Evolutionary conservation across 2,888 invertebrate species (phyloP).

Genomic region (Tridacna crocea): DNA sequence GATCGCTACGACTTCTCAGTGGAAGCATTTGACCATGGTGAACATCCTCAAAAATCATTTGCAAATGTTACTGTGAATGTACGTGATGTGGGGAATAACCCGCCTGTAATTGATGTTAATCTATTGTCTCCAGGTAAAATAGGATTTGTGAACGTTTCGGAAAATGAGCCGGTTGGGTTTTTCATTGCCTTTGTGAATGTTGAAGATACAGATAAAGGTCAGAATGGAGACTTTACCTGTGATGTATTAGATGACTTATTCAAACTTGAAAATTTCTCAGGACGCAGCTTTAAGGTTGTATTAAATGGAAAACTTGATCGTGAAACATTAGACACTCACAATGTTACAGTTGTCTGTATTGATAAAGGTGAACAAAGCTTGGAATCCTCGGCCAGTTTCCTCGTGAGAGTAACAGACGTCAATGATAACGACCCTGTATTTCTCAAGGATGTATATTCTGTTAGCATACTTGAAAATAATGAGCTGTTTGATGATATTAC

Average conservation of each 20-base stretch:
- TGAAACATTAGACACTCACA: constrained; percentile 69
- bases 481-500: constrained; percentile 87
- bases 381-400: constrained; percentile 69
- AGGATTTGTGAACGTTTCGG: constrained; percentile 52
- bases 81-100: constrained; percentile 60
- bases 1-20: constrained; percentile 66
- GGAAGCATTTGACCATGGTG: constrained; percentile 74
- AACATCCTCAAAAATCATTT: constrained; percentile 64
- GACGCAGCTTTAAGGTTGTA: constrained; percentile 78
- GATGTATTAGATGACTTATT: constrained; percentile 32
- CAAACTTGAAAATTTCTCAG: constrained; percentile 49
- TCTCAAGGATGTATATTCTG: constrained; percentile 79
- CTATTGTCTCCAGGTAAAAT: constrained; percentile 56
- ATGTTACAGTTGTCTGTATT: constrained; percentile 85
- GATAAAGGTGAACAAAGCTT: constrained; percentile 86
- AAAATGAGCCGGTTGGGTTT: constrained; percentile 48
- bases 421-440: constrained; percentile 97
- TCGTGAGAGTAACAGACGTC: constrained; percentile 89
- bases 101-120: constrained; percentile 51
- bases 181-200: constrained; percentile 61
- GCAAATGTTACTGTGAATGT: constrained; percentile 63
- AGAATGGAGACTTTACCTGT: constrained; percentile 56
- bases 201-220: constrained; percentile 57
- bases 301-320: constrained; percentile 84
- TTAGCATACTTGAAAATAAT: constrained; percentile 69